Base-by-base conservation (phyloP, 2,113 vertebrate genomes). In the Toxotes chatareus region DNA sequence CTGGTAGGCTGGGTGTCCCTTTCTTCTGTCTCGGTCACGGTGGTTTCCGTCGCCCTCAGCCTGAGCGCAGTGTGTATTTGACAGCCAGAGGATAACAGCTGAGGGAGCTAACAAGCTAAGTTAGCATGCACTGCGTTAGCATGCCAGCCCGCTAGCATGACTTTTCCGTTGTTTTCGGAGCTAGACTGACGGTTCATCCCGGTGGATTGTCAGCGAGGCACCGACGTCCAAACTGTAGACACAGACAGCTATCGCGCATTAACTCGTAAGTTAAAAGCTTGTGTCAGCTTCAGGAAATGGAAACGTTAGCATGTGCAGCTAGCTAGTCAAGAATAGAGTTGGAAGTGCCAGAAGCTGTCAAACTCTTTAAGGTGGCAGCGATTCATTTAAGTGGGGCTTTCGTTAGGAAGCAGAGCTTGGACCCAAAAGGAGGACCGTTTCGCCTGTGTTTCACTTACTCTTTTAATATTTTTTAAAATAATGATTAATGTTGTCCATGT, bases 61-160 rank as follows among this genome's bases (percentile, higher is more conserved):
- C n/a, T 19, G 51, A 65, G 47, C 7, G 13, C 49, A 5, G 32
- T 13, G 23, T 61, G 70, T 27, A 2, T 79, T 73, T 78, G 70
- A 73, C 79, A 68, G 88, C 19, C 23, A 7, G 31, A 67, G 19
- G 63, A 38, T 87, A 84, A 87, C 87, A 91, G 83, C 84, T 87
- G 81, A 65, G 42, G 46, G 66, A 86, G 92, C 93, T 92, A 94
- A 85, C 69, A 1, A 32, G 90, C 88, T 91, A 92, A 55, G 62
- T 73, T 92, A 92, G 91, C 92, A 71, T 63, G 47, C 72, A 51
- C 4, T 49, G 44, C 62, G 57, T 67, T 93, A 89, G 84, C 83
- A 64, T 77, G 44, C 34, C 66, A 55, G 31, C 49, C 42, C 23
- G 85, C 59, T 82, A 82, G 61, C 69, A 34, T 32, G 71, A 53